These are phyloP conservation scores for Australoheros scitulus DNA, from an alignment of 2,113 vertebrate species.

Conservation along the genomic window DNA sequence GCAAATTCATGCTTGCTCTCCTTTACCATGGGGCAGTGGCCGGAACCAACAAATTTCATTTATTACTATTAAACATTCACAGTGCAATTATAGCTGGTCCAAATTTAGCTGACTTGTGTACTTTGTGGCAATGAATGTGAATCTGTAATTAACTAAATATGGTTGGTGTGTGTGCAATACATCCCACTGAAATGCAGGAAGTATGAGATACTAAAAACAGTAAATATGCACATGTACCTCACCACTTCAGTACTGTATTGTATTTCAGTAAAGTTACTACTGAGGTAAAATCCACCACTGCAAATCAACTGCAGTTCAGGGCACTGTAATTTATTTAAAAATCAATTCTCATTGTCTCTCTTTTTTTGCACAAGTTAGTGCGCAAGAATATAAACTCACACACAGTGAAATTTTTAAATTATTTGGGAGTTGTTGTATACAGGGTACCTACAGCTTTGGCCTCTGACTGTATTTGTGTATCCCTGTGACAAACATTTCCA, in stretches of 20 bases:
- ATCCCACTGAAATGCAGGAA: too few species aligned
- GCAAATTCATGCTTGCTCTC: too few species aligned
- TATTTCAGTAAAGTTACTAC: not conserved
- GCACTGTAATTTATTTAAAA: not conserved
- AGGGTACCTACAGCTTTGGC: not conserved
- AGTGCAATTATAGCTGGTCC: not conserved
- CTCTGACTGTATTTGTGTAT: conserved; percentile 51
- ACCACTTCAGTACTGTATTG: too few species aligned
- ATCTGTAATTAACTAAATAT: not conserved
- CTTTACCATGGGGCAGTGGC: too few species aligned
- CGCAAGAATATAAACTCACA: not conserved
- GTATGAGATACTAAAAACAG: too few species aligned
- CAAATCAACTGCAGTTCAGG: not conserved
- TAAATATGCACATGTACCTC: too few species aligned
- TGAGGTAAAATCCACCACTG: not conserved
- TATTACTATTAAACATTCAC: not conserved
- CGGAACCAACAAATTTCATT: too few species aligned
- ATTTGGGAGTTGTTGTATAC: conserved; percentile 5
- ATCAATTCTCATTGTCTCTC: not conserved
- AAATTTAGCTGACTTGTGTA: not conserved
- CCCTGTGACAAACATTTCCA: conserved; percentile 70
- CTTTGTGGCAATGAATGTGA: not conserved
- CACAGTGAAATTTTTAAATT: not conserved
- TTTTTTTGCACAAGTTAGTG: not conserved
- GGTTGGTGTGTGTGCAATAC: too few species aligned